Evolutionary conservation across 2,797 vertebrate genomes (phyloP), one percentile per base, ranked within the genome.

Genomic region (Rhodeus uyekii): DNA sequence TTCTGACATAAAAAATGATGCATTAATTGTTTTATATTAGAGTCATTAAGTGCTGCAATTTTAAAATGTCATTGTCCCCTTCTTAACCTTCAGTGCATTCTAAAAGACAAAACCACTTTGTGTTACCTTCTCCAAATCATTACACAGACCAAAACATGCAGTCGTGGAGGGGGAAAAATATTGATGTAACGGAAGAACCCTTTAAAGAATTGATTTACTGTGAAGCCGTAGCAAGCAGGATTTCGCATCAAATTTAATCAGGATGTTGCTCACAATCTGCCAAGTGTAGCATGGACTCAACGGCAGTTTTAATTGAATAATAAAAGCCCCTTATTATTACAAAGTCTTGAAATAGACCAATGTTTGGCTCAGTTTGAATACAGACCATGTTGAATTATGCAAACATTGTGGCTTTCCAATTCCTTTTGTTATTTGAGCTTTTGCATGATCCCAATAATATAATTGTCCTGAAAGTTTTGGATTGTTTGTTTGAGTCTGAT

Each of bases 301-400:
- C 48, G 39, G 67, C 82, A 72, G 71, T 79, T 76, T 83, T 58
- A 77, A 64, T 58, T 78, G 77, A 84, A 84, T 86, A 78, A 84
- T 84, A 67, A 86, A 82, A 80, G 29, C 36, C 32, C 14, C 74
- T 78, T 80, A 61, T 74, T 82, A 71, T 81, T 60, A 76, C n/a
- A 22, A 48, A 82, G 80, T 86, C 82, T 84, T 55, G 44, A 81
- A 67, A 73, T 81, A 82, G 75, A 78, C 42, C 50, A 78, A 24
- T 65, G 50, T 78, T 85, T 87, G 82, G 65, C 80, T 74, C 77
- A 61, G 44, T 79, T 84, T n/a, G 36, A 65, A 82, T 75, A 71
- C 69, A 72, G 64, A 48, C 69, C 48, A 55, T 60, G 72, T 39
- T 83, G 65, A 86, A 82, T 86, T 86, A 83, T 84, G 83, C 74